These are phyloP conservation scores for Syncerus caffer DNA, from an alignment of 2,797 vertebrate genomes.

Conservation along the genomic window DNA sequence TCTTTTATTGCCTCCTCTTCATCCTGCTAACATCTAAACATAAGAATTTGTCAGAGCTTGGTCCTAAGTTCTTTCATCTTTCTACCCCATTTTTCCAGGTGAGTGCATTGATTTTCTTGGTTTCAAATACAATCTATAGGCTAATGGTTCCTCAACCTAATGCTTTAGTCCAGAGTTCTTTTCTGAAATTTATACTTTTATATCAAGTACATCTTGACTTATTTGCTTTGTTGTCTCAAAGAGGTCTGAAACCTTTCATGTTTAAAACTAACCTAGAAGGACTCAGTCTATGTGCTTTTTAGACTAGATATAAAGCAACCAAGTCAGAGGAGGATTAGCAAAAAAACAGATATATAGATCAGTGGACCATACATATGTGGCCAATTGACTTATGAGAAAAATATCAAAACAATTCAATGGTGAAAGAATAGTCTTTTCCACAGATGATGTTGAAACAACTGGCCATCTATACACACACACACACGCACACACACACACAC, in stretches of 20 bases:
- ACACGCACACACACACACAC: too few relatives aligned
- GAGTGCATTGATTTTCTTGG: not conserved
- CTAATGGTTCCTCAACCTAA: not conserved
- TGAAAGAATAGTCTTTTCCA: conserved; percentile 1
- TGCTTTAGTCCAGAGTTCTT: not conserved
- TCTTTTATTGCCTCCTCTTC: not conserved
- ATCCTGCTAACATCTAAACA: not conserved
- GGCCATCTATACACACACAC: not conserved
- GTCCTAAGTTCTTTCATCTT: not conserved
- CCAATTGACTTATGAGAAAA: not conserved
- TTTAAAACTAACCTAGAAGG: not conserved
- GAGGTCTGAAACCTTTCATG: not conserved
- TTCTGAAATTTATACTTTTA: conserved; percentile 3
- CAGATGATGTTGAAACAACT: not conserved
- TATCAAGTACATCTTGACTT: not conserved
- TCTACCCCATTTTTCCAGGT: not conserved
- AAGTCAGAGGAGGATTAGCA: not conserved
- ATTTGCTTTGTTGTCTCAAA: not conserved
- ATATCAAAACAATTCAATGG: not conserved
- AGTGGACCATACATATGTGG: not conserved
- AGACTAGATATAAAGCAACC: not conserved
- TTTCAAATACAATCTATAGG: not conserved
- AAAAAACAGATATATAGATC: not conserved
- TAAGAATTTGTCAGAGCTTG: not conserved
- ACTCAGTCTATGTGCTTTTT: not conserved